Base-by-base conservation (phyloP, 2,888 invertebrate species). In the Baccha elongata region DNA sequence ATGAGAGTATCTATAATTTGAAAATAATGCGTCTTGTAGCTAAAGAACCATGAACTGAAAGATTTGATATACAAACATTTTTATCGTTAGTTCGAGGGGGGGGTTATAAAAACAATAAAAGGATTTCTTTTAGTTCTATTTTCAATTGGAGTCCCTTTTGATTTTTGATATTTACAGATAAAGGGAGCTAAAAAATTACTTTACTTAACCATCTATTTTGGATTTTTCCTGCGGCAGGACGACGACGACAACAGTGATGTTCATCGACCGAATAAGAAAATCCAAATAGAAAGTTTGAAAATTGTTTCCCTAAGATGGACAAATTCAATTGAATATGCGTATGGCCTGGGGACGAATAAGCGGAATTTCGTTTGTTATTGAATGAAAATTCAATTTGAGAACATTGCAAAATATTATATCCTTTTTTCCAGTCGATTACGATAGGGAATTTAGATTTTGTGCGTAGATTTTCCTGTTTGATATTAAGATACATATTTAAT, bases 321-420 rank as follows among this genome's bases (percentile, higher is more conserved):
- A 46, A 67, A 53, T 79, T 79, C 44, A 73, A 73, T 53, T 52
- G 29, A 15, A 53, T 19, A 13, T 23, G 4, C 3, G 53, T 44
- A 29, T 17, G 42, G 37, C 53, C 44, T 53, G 53, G 67, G 73
- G 67, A 53, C 60, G 76, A 72, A 83, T 76, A 72, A 72, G 67
- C 67, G 71, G 76, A 76, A 81, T 72, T 78, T 67, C 42, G 58
- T 76, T 83, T 83, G 72, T 76, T 83, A 83, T 76, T 76, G 76
- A 72, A 83, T 72, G 76, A 83, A 83, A 83, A 83, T 76, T 83
- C 78, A 76, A 83, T 83, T 83, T 83, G 44, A 29, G 17, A 83
- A 52, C 76, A 83, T 83, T 76, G 72, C 68, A 68, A 69, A 71
- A 7, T 32, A 8, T 5, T 71, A 75, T 81, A n/a, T 71, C 76